These are phyloP conservation scores for Otocyon megalotis DNA, from an alignment of 2,113 vertebrate genomes.

Conservation along the genomic window DNA sequence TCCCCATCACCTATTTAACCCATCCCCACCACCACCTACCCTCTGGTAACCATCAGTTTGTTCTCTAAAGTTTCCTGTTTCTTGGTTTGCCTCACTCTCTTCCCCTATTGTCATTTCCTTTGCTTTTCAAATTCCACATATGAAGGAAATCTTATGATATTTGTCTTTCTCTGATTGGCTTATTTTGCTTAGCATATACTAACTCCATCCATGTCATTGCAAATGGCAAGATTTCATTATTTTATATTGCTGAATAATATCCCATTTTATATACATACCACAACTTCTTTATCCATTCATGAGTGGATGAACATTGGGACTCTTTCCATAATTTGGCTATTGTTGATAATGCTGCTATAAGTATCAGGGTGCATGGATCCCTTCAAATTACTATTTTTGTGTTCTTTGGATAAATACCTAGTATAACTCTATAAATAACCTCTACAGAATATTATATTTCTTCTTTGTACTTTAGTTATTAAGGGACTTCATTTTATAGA, in stretches of 20 bases:
- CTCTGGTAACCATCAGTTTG: neutral
- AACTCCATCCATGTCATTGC: neutral
- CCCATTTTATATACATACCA: neutral
- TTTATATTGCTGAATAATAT: neutral
- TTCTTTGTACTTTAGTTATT: slow-evolving; percentile 8
- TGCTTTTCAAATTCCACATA: neutral
- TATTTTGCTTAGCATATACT: neutral
- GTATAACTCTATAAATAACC: neutral
- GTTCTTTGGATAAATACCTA: neutral
- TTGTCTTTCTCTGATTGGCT: neutral
- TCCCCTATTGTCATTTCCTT: neutral
- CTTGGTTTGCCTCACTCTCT: neutral
- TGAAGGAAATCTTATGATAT: neutral
- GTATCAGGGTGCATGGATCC: neutral
- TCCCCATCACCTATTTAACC: neutral
- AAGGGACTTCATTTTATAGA: slow-evolving; percentile 16
- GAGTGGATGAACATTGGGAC: neutral
- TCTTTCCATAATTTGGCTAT: neutral
- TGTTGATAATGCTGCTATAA: neutral
- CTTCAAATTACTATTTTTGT: neutral
- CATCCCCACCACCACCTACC: neutral
- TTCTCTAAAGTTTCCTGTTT: neutral
- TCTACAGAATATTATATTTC: neutral
- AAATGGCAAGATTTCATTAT: neutral
- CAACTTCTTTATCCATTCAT: neutral